These are phyloP conservation scores for Spisula subtruncata DNA, from an alignment of 2,888 invertebrate species.

Conservation along the genomic window DNA sequence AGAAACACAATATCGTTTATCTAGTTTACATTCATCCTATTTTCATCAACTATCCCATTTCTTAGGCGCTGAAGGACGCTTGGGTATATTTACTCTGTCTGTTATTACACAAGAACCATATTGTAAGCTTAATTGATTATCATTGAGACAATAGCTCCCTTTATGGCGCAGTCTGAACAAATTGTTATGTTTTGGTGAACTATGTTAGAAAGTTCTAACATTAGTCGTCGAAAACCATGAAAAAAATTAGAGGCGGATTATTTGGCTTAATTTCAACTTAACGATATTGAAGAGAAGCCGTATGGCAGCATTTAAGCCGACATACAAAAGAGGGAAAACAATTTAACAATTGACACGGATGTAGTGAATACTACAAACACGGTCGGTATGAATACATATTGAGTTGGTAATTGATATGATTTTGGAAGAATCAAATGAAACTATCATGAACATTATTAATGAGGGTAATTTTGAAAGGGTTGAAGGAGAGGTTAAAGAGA, in stretches of 20 bases:
- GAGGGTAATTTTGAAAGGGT: background rate
- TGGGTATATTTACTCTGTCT: constrained; percentile 32
- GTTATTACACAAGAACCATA: constrained; percentile 33
- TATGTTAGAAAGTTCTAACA: too few species aligned
- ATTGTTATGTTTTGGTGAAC: background rate
- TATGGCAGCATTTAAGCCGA: too few species aligned
- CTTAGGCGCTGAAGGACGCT: constrained; percentile 12
- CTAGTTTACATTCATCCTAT: background rate
- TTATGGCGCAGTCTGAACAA: background rate
- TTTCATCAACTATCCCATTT: constrained; percentile 17
- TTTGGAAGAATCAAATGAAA: background rate
- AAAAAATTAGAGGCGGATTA: too few species aligned
- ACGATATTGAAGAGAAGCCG: too few species aligned
- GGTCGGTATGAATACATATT: background rate
- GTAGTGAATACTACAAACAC: background rate
- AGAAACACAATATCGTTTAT: background rate
- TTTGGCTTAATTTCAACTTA: too few species aligned
- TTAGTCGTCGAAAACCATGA: too few species aligned
- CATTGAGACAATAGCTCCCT: background rate
- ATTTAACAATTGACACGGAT: background rate
- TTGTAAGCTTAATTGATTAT: constrained; percentile 39
- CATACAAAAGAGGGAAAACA: too few species aligned
- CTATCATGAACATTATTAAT: background rate
- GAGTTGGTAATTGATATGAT: background rate
- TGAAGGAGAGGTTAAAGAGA: background rate